Evolutionary conservation across 2,888 invertebrate species (phyloP).

Genomic region (Lasioglossum lativentre): DNA sequence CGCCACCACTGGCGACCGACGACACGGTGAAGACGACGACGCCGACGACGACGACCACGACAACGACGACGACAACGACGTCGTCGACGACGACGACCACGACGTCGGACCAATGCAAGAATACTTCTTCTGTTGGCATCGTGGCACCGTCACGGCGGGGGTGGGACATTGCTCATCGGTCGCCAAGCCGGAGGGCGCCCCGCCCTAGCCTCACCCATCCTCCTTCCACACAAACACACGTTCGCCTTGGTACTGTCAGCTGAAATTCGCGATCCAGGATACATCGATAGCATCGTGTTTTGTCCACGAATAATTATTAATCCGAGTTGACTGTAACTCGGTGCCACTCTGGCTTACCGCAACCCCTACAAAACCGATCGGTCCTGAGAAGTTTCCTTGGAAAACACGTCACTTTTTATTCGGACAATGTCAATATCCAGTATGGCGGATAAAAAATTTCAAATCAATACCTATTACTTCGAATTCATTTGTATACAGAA

Average conservation of each 20-base stretch:
- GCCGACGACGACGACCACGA: slow-evolving; percentile 56
- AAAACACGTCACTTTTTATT: neutral
- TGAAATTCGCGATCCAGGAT: slow-evolving; percentile 52
- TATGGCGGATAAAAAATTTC: too few relatives aligned
- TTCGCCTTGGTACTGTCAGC: slow-evolving; percentile 50
- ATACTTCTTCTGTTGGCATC: slow-evolving; percentile 76
- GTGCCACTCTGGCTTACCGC: slow-evolving; percentile 22
- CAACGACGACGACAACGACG: slow-evolving; percentile 57
- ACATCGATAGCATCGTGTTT: slow-evolving; percentile 53
- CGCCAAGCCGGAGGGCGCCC: slow-evolving; percentile 75
- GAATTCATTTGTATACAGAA: too few relatives aligned
- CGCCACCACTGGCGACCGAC: slow-evolving; percentile 59
- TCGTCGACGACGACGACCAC: slow-evolving; percentile 60
- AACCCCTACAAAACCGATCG: neutral
- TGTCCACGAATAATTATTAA: slow-evolving; percentile 51
- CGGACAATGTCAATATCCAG: too few relatives aligned
- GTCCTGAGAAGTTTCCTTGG: neutral
- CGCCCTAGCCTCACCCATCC: slow-evolving; percentile 39
- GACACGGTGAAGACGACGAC: slow-evolving; percentile 58
- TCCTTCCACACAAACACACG: slow-evolving; percentile 49
- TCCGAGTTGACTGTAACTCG: neutral
- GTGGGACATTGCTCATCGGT: slow-evolving; percentile 67
- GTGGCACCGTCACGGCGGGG: slow-evolving; percentile 68
- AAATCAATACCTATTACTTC: too few relatives aligned
- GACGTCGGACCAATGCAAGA: slow-evolving; percentile 73